These are phyloP conservation scores for Beroe forskalii DNA, from an alignment of 37 sponge, comb jelly and placozoan species.

Conservation along the genomic window DNA sequence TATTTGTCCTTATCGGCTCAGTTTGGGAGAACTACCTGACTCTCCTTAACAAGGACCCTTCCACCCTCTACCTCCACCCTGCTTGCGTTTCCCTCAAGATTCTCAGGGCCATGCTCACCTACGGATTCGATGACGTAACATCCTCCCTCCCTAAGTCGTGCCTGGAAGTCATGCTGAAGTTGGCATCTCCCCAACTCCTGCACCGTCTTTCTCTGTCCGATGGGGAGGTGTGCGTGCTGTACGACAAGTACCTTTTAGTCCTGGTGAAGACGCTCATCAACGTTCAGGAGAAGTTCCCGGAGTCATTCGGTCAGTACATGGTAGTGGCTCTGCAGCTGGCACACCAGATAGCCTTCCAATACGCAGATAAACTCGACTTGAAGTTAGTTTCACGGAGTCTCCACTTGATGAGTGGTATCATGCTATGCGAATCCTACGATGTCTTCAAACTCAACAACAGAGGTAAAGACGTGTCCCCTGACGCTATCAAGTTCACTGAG, in stretches of 20 bases:
- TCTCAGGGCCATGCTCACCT: constrained; percentile 11
- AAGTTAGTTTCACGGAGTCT: constrained; percentile 1
- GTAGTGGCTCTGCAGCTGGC: background rate
- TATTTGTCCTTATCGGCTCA: background rate
- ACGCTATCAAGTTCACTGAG: background rate
- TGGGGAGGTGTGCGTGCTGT: background rate
- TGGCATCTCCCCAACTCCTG: constrained; percentile 11
- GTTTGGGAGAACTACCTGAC: constrained; percentile 48
- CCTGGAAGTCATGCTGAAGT: constrained; percentile 9
- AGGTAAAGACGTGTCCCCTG: background rate
- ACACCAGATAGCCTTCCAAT: background rate
- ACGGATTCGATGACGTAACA: constrained; percentile 36
- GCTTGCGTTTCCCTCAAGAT: constrained; percentile 24
- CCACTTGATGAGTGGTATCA: constrained; percentile 31
- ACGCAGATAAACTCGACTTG: background rate
- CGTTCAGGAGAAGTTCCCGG: constrained; percentile 33
- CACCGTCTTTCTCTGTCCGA: constrained; percentile 38
- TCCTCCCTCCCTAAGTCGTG: background rate
- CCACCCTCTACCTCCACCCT: background rate
- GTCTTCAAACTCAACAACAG: constrained; percentile 43
- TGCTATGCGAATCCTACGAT: constrained; percentile 25
- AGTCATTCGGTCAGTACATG: constrained; percentile 24
- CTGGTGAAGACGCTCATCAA: background rate
- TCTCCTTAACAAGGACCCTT: background rate
- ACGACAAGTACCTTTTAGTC: constrained; percentile 53